Evolutionary conservation across 2,888 invertebrate genomes (phyloP), one percentile per base, ranked within the genome.

Genomic region (Leptura quadrifasciata): DNA sequence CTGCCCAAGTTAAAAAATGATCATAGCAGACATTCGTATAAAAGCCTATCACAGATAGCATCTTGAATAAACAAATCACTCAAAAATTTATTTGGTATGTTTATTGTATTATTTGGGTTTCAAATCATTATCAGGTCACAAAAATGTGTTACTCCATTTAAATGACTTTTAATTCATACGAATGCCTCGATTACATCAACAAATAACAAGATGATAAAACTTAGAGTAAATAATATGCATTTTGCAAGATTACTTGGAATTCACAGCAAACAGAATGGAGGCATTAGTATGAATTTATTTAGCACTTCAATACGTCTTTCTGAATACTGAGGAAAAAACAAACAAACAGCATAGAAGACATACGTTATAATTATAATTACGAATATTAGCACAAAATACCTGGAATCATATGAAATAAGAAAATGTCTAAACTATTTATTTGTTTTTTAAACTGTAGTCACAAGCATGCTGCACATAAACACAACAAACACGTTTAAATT

Each of bases 401-500:
- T 31, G 0, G 6, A 31, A 31, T 31, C 8, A 31, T 8, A 31
- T 31, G 6, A 31, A 31, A 31, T 31, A 8, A 31, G 0, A 20
- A 58, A 20, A 24, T 65, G 21, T 12, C 47, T 21, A 4, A 35
- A 0, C 47, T 47, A n/a, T 69, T 31, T 47, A 24, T 24, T 69
- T 69, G 35, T 21, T 20, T 69, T 20, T 69, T 61, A n/a, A 6
- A 60, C 52, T 71, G n/a, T 27, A 70, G 21, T 18, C 8, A 17
- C 15, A 58, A 8, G 58, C 35, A 69, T 18, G 10, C 54, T 9
- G 60, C 27, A 39, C 58, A 15, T 31, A 63, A 12, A 63, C 15
- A 72, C 55, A 72, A 54, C 27, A 55, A 27, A 64, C 58, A 58
- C 39, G 63, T 58, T 55, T 39, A 57, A 60, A 63, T 63, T 24